Percentiles rank a stretch among this genome's conserved stretches.
These are phyloP conservation scores for Australoheros scitulus DNA, from an alignment of 2,113 vertebrate genomes.

Conservation along the genomic window DNA sequence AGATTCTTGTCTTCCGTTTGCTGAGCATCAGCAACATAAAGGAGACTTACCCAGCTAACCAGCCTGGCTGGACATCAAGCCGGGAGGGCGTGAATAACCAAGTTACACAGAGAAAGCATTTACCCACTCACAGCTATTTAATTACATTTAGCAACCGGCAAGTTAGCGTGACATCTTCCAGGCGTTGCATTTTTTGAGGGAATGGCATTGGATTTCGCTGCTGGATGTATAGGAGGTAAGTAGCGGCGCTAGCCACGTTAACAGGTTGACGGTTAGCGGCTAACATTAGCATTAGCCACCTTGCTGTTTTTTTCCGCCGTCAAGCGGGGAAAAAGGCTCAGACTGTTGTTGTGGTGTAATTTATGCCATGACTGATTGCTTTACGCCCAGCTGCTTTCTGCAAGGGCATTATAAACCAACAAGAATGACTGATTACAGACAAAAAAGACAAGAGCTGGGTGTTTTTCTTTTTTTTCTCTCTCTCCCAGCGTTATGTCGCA, in stretches of 20 bases:
- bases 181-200: constrained; percentile 29
- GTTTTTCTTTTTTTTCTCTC: too few relatives aligned
- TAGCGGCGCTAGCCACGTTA: constrained; percentile 24
- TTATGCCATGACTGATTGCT: not conserved
- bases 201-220: constrained; percentile 81
- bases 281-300: constrained; percentile 39
- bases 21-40: constrained; percentile 9
- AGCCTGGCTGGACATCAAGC: constrained; percentile 36
- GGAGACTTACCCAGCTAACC: not conserved
- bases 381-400: not conserved
- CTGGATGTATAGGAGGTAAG: constrained; percentile 81
- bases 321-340: not conserved
- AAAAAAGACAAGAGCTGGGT: not conserved
- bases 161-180: not conserved
- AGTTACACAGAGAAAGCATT: not conserved
- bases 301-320: constrained; percentile 5
- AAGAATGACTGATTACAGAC: not conserved
- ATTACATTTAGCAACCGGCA: not conserved
- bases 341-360: not conserved
- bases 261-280: not conserved
- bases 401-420: not conserved
- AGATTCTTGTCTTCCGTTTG: not conserved
- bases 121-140: not conserved
- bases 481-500: not conserved
- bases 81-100: not conserved